A percentile compares a stretch with the other conserved stretches of the same genome.
Evolutionary conservation across 2,888 invertebrate genomes (phyloP).

Genomic region (Drosophila pseudotakahashii): DNA sequence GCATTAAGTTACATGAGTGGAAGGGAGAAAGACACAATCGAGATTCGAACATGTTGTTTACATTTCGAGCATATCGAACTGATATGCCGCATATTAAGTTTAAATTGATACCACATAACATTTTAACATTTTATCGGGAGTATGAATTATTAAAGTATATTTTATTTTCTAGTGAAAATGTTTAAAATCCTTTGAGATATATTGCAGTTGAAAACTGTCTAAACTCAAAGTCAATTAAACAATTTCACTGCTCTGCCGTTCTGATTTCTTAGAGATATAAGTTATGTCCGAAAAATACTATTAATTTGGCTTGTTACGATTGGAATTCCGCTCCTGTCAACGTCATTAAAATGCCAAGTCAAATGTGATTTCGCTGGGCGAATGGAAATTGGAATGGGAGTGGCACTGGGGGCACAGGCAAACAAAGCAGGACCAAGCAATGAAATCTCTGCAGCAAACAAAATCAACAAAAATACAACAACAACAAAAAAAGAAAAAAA

Average conservation of each 20-base stretch:
- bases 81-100: too few relatives aligned
- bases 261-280: neutral
- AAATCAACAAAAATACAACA: constrained; percentile 28
- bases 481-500: neutral
- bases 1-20: too few relatives aligned
- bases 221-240: neutral
- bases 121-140: too few relatives aligned
- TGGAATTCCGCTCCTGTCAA: constrained; percentile 60
- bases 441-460: constrained; percentile 63
- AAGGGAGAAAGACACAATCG: too few relatives aligned
- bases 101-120: too few relatives aligned
- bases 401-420: constrained; percentile 19
- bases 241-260: neutral
- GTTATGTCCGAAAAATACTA: constrained; percentile 11
- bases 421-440: constrained; percentile 61
- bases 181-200: too few relatives aligned
- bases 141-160: too few relatives aligned
- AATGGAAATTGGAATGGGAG: constrained; percentile 18
- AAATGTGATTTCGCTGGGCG: constrained; percentile 60
- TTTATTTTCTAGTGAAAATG: too few relatives aligned
- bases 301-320: constrained; percentile 55
- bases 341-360: constrained; percentile 72
- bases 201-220: neutral
- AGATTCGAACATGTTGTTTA: too few relatives aligned
- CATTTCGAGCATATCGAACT: too few relatives aligned